Conservation (phyloP, 2,113 vertebrate species). For the Eulemur rufifrons region DNA sequence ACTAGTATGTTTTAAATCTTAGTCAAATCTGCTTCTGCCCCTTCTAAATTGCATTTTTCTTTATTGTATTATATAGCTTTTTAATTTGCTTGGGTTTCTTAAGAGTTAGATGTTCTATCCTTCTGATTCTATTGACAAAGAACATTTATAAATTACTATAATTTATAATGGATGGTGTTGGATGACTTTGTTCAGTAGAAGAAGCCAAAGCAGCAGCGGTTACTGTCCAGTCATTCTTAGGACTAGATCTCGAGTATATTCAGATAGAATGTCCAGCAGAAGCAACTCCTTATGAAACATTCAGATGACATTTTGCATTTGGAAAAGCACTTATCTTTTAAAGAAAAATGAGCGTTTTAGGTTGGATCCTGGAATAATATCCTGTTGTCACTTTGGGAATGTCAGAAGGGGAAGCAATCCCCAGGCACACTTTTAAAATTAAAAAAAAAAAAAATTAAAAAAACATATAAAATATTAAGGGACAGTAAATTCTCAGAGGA, state of each 20-base stretch:
- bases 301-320: constrained; percentile 39
- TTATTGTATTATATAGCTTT: constrained; percentile 79
- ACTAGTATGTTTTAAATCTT: constrained; percentile 82
- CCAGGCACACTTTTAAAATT: constrained; percentile 57
- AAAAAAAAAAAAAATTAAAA: not conserved
- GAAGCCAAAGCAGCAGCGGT: constrained; percentile 55
- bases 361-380: constrained; percentile 35
- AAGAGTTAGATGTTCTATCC: constrained; percentile 75
- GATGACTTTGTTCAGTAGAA: constrained; percentile 77
- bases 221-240: constrained; percentile 48
- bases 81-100: constrained; percentile 79
- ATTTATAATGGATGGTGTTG: constrained; percentile 79
- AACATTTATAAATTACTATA: constrained; percentile 84
- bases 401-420: constrained; percentile 38
- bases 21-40: constrained; percentile 78
- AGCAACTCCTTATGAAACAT: constrained; percentile 61
- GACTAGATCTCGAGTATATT: constrained; percentile 4
- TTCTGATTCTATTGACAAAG: constrained; percentile 75
- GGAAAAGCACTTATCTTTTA: constrained; percentile 50
- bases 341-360: constrained; percentile 49
- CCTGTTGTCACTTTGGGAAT: constrained; percentile 21
- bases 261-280: constrained; percentile 39
- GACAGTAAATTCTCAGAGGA: constrained; percentile 38
- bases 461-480: constrained; percentile 1
- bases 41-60: constrained; percentile 79